Evolutionary conservation across 2,888 invertebrate genomes (phyloP), one percentile per base, ranked within the genome.

Genomic region (Lepidocyrtoides sp.): DNA sequence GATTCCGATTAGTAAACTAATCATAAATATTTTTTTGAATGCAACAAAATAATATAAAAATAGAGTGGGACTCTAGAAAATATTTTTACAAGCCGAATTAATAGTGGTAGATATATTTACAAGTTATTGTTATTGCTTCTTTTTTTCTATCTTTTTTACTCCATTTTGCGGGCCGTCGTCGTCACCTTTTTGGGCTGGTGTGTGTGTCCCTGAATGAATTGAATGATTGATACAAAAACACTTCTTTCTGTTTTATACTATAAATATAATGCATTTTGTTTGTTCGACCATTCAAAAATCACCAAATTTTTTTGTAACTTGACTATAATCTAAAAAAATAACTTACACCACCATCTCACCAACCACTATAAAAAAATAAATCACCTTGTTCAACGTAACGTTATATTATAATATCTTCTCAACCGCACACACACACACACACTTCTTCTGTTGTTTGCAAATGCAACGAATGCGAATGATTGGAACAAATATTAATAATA

Each of bases 131-230:
- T 63, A 63, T 85, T 75, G 82, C 82, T 89, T 82, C 81, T 88
- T 89, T 82, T 57, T 89, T 83, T 91, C 83, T 66, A 36, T 92
- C 79, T 89, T 85, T 81, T 91, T 92, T 88, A 84, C 91, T 88
- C 54, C 88, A 91, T 92, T 91, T 89, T 92, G 91, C 89, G 91
- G 92, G 91, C 91, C 92, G 92, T 92, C 92, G 92, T 92, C 88
- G 83, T 90, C 84, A 60, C 75, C 87, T 20, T 69, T 20, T 69
- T 88, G 89, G 91, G 92, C 82, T 91, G 83, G 86, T 92, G 91
- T 83, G 83, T 83, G 89, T 92, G 89, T 87, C 60, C 86, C 89
- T 84, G n/a, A n/a, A n/a, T 75, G 3, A 66, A n/a, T 81, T 84
- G 84, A 89, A 69, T 84, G 84, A 77, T 12, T 89, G 29, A 81